Percentiles rank a stretch among this genome's conserved stretches.
These are phyloP conservation scores for Isurus oxyrinchus DNA, from an alignment of 2,113 vertebrate genomes.

Conservation along the genomic window DNA sequence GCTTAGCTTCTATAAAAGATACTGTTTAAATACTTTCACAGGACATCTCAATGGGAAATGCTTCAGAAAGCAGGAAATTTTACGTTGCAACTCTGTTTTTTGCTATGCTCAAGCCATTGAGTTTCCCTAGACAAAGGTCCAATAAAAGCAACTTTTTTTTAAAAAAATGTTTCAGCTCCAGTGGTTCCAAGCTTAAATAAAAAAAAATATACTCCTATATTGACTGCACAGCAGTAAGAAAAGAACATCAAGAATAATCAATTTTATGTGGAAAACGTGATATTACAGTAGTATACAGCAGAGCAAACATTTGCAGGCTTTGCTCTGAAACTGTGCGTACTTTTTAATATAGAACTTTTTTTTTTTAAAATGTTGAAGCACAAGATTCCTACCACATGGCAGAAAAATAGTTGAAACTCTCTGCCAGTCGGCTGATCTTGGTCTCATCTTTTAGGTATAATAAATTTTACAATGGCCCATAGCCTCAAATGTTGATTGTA, in stretches of 20 bases:
- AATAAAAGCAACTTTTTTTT: not conserved
- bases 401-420: not conserved
- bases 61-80: not conserved
- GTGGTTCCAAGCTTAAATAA: not conserved
- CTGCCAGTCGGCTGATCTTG: not conserved
- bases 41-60: not conserved
- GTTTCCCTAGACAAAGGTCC: not conserved
- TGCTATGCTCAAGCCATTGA: not conserved
- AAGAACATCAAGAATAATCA: conserved; percentile 4
- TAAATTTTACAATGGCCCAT: conserved; percentile 9
- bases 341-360: not conserved
- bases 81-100: not conserved
- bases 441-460: not conserved
- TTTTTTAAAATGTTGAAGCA: not conserved
- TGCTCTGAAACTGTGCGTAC: not conserved
- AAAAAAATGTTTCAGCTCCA: not conserved
- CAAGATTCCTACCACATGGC: not conserved
- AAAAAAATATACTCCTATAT: conserved; percentile 17
- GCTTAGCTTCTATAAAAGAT: not conserved
- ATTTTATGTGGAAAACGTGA: conserved; percentile 28
- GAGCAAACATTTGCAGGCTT: conserved; percentile 15
- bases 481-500: conserved; percentile 8
- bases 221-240: conserved; percentile 35
- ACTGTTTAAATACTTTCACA: not conserved
- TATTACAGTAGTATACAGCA: conserved; percentile 20